phyloP scores from a whole-genome alignment of 2,113 vertebrate genomes.

The Dermatemys mawii region DNA sequence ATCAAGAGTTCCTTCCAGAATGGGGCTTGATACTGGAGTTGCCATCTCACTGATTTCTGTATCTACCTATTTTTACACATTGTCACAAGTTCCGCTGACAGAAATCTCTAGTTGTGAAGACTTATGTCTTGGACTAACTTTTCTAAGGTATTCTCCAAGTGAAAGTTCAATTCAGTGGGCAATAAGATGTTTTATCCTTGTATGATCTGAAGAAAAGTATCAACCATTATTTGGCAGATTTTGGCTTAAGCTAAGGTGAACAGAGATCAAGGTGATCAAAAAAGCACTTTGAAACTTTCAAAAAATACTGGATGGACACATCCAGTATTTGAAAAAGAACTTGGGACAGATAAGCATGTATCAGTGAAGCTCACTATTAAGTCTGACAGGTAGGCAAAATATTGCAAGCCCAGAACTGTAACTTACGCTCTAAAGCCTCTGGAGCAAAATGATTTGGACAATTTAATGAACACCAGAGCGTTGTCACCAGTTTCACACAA shows the following conservation, averaged over 20 bases:
- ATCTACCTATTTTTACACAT: not conserved
- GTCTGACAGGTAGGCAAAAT: not conserved
- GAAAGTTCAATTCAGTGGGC: not conserved
- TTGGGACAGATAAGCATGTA: not conserved
- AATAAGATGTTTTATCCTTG: not conserved
- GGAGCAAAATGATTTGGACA: not conserved
- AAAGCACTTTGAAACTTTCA: not conserved
- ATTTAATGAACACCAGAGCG: not conserved
- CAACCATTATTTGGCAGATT: not conserved
- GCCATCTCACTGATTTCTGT: not conserved
- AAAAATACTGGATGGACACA: not conserved
- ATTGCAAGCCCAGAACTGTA: not conserved
- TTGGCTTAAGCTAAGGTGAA: not conserved
- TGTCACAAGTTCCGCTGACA: not conserved
- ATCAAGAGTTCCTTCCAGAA: not conserved
- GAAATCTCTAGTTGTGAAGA: not conserved
- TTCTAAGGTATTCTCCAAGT: not conserved
- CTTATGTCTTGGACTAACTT: not conserved
- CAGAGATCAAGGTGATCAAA: not conserved
- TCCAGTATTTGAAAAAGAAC: not conserved
- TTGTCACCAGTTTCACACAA: not conserved
- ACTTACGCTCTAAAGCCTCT: not conserved
- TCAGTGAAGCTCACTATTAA: not conserved
- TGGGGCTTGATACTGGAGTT: not conserved
- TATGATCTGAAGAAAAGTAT: not conserved